phyloP scores from a whole-genome alignment of 1,140 invertebrate species.

The Bicyclus anynana region DNA sequence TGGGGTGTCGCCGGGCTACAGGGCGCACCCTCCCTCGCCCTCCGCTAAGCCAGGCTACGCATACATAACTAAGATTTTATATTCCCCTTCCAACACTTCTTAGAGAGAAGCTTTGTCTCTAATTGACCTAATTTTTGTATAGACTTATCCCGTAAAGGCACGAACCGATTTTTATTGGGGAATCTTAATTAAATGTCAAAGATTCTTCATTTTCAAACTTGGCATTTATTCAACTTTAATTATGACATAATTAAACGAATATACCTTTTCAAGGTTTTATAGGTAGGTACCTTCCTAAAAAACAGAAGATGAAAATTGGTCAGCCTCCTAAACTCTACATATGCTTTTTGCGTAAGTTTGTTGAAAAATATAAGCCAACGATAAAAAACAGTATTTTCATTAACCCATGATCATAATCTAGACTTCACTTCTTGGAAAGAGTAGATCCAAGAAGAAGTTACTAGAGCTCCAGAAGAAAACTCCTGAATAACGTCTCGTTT shows the following conservation, averaged over 20 bases:
- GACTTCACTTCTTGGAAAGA: no score
- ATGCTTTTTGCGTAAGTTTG: no score
- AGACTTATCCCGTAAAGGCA: slow-evolving; percentile 35
- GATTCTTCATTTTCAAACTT: slow-evolving; percentile 29
- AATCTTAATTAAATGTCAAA: slow-evolving; percentile 43
- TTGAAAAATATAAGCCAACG: no score
- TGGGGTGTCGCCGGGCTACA: slow-evolving; percentile 41
- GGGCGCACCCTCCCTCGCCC: slow-evolving; percentile 54
- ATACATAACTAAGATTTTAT: slow-evolving; percentile 14
- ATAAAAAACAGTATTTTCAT: no score
- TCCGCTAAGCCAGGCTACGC: slow-evolving; percentile 28
- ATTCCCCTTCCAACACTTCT: slow-evolving; percentile 41
- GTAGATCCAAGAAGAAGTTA: no score
- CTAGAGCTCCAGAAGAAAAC: no score
- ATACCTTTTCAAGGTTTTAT: no score
- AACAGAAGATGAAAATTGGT: no score
- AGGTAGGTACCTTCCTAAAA: no score
- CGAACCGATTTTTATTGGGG: slow-evolving; percentile 27
- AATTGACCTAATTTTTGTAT: slow-evolving; percentile 68
- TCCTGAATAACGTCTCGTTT: no score
- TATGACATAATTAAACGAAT: background rate
- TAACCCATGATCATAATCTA: no score
- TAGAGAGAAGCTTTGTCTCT: slow-evolving; percentile 48
- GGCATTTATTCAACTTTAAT: background rate
- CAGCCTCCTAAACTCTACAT: no score